phyloP scores from a whole-genome alignment of 2,888 invertebrate genomes.

The Poecilobothrus nobilitatus region DNA sequence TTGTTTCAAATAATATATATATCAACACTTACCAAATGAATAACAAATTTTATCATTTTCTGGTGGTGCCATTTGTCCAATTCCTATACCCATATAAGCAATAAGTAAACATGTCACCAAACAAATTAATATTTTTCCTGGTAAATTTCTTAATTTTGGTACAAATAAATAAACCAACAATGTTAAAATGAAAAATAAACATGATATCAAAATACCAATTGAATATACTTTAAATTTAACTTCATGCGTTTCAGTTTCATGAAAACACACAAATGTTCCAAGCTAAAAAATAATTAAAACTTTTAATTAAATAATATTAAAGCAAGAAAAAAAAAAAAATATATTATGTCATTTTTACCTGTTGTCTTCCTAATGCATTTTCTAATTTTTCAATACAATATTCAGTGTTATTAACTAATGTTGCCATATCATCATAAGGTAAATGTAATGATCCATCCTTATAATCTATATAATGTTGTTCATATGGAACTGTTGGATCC shows the following conservation, averaged over 20 bases:
- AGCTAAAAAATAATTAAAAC: constrained; percentile 29
- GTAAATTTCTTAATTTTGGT: constrained; percentile 60
- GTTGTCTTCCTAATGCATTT: constrained; percentile 26
- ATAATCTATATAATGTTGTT: constrained; percentile 33
- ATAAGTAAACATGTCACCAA: constrained; percentile 57
- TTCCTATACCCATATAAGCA: constrained; percentile 55
- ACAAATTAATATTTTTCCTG: constrained; percentile 65
- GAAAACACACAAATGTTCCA: constrained; percentile 39
- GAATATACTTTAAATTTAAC: constrained; percentile 38
- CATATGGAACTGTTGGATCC: constrained; percentile 33
- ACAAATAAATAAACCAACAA: constrained; percentile 57
- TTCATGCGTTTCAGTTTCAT: constrained; percentile 35
- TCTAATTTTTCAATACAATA: constrained; percentile 37
- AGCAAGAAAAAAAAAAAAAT: background rate
- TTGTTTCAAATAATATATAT: no score
- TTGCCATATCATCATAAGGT: constrained; percentile 24
- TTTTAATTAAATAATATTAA: background rate
- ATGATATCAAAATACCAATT: constrained; percentile 51
- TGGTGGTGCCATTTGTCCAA: constrained; percentile 48
- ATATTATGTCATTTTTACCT: constrained; percentile 27
- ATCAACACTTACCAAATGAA: constrained; percentile 46
- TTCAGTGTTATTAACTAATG: constrained; percentile 31
- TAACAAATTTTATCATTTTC: constrained; percentile 44
- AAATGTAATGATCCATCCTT: constrained; percentile 35
- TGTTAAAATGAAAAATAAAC: constrained; percentile 56